Percentiles rank a stretch among this genome's conserved stretches.
Conservation (phyloP, 2,113 vertebrate genomes). For the Hippocampus mohnikei region DNA sequence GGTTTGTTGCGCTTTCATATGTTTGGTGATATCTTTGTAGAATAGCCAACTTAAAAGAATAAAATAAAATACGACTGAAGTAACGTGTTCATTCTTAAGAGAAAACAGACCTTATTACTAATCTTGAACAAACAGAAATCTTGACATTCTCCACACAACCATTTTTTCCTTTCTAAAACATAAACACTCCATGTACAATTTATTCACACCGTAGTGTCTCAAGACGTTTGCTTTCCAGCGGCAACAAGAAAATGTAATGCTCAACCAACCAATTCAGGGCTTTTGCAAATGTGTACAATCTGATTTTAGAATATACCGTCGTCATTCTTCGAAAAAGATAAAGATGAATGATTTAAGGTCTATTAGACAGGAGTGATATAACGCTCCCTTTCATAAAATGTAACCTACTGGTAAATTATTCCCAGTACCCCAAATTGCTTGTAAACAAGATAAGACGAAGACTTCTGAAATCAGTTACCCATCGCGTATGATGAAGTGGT, state of each 20-base stretch:
- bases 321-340: too few species aligned
- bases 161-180: not conserved
- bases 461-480: slow-evolving; percentile 30
- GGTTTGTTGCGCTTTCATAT: not conserved
- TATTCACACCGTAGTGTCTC: too few species aligned
- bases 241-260: too few species aligned
- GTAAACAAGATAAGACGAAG: slow-evolving; percentile 50
- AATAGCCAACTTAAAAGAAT: slow-evolving; percentile 20
- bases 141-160: not conserved
- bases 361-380: too few species aligned
- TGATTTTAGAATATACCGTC: too few species aligned
- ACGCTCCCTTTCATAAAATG: too few species aligned
- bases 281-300: too few species aligned
- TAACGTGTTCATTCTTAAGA: slow-evolving; percentile 14
- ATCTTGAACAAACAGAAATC: slow-evolving; percentile 32
- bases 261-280: too few species aligned
- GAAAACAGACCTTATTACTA: slow-evolving; percentile 22
- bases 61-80: slow-evolving; percentile 24
- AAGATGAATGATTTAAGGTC: too few species aligned
- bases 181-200: too few species aligned
- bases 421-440: slow-evolving; percentile 24
- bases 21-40: not conserved
- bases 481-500: slow-evolving; percentile 30
- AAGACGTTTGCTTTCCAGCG: too few species aligned
- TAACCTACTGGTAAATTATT: too few species aligned